Evolutionary conservation across 2,113 vertebrate genomes (phyloP).

Genomic region (Grallaria varia): DNA sequence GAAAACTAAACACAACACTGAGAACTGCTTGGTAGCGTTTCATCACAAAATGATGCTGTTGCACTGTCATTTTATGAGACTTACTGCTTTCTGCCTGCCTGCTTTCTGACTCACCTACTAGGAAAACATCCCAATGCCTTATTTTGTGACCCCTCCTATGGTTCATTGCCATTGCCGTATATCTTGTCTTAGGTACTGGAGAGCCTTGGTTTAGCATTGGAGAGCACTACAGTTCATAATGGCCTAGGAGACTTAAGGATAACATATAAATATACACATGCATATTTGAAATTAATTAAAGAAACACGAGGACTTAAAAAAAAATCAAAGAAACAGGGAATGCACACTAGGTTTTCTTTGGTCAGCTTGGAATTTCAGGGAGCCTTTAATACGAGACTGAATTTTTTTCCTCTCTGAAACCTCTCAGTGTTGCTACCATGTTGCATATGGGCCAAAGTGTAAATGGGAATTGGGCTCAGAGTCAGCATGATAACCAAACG

Average conservation of each 20-base stretch:
- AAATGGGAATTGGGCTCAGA: background rate
- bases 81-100: background rate
- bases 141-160: background rate
- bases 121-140: background rate
- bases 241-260: background rate
- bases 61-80: background rate
- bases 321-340: background rate
- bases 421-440: background rate
- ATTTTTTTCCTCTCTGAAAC: background rate
- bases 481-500: background rate
- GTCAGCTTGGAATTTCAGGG: background rate
- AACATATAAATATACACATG: background rate
- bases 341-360: background rate
- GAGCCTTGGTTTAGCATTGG: background rate
- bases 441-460: background rate
- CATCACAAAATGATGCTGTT: background rate
- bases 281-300: background rate
- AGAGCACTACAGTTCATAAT: background rate
- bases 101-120: background rate
- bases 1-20: background rate
- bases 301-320: background rate
- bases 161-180: background rate
- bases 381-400: fast-evolving
- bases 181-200: background rate
- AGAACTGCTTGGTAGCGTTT: background rate